Evolutionary conservation across 2,888 invertebrate genomes (phyloP).

Genomic region (Eupithecia subumbrata): DNA sequence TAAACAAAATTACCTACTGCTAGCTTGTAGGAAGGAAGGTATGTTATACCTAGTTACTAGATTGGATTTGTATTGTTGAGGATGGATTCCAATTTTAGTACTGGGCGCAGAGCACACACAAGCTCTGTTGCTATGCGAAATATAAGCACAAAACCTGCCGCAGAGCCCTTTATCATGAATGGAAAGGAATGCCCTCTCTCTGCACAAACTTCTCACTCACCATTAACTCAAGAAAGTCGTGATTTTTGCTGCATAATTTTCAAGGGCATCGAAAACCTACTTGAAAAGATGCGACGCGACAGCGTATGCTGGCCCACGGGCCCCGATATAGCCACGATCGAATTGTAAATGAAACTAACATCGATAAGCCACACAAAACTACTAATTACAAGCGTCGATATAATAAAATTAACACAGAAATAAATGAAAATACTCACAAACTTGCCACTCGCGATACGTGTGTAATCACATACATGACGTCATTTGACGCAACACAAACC

Average conservation of each 20-base stretch:
- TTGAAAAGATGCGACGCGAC: constrained; percentile 44
- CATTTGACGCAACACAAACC: constrained; percentile 83
- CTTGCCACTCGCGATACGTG: constrained; percentile 82
- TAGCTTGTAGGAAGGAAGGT: constrained; percentile 14
- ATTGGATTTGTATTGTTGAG: constrained; percentile 51
- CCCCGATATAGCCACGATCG: constrained; percentile 54
- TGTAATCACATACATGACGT: constrained; percentile 84
- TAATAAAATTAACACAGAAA: constrained; percentile 73
- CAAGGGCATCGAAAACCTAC: constrained; percentile 77
- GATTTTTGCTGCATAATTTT: constrained; percentile 83
- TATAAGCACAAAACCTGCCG: constrained; percentile 48
- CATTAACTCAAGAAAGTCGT: constrained; percentile 66
- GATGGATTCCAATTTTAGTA: constrained; percentile 76
- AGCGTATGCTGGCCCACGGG: constrained; percentile 39
- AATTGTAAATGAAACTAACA: constrained; percentile 78
- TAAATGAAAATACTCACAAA: constrained; percentile 83
- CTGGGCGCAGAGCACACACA: constrained; percentile 53
- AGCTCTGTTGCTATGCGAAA: constrained; percentile 69
- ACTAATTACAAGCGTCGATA: constrained; percentile 57
- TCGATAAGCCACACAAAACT: constrained; percentile 57
- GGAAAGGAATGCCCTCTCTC: constrained; percentile 61
- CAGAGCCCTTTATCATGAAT: constrained; percentile 57
- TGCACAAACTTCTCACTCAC: constrained; percentile 49
- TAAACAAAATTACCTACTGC: constrained; percentile 70
- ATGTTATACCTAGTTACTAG: constrained; percentile 31